Conservation (phyloP, 1,140 invertebrate species). For the Homalodisca vitripennis region DNA sequence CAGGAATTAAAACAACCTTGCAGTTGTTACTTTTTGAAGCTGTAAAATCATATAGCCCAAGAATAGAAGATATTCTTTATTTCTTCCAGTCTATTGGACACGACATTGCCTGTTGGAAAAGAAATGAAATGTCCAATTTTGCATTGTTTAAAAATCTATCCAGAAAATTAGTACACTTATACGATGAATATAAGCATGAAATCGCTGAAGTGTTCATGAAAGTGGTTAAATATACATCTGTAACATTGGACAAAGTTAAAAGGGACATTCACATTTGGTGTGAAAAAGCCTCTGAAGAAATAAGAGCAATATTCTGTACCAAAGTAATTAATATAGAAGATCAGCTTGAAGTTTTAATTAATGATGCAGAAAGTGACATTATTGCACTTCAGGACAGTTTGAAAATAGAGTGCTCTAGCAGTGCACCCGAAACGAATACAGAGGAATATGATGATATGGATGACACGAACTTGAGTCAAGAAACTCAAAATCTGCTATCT, state of each 20-base stretch:
- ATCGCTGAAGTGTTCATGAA: neutral
- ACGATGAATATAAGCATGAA: neutral
- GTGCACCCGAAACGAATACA: neutral
- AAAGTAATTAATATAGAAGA: constrained; percentile 7
- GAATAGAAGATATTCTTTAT: constrained; percentile 10
- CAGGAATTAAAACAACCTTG: neutral
- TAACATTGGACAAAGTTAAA: neutral
- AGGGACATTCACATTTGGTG: too few relatives aligned
- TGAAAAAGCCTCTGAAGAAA: too few relatives aligned
- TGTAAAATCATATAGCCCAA: constrained; percentile 6
- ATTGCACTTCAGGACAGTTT: neutral
- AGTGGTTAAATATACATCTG: neutral
- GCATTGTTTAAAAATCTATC: neutral
- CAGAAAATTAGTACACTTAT: neutral
- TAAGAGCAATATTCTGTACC: neutral
- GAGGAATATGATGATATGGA: constrained; percentile 1
- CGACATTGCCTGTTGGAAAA: constrained; percentile 16
- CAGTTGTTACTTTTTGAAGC: neutral
- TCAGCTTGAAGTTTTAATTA: constrained; percentile 16
- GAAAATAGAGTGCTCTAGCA: neutral
- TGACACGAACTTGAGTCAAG: neutral
- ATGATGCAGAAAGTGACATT: neutral
- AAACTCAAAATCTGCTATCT: neutral
- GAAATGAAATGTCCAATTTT: neutral
- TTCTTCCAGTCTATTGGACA: constrained; percentile 20